Conservation (phyloP, 2,113 vertebrate species). For the Balaenoptera acutorostrata region DNA sequence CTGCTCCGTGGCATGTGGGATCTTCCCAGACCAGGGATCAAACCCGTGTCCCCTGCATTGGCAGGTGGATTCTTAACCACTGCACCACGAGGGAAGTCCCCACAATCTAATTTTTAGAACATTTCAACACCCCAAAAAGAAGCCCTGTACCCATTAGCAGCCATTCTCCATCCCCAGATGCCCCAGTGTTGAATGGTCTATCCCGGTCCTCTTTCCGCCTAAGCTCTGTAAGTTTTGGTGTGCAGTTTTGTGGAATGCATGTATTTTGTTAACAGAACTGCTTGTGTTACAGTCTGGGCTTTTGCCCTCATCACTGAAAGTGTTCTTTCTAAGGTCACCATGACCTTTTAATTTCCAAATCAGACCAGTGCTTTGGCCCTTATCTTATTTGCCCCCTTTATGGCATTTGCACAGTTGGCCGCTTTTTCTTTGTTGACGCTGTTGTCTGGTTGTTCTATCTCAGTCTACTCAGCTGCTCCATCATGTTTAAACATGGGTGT, state of each 20-base stretch:
- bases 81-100: too few species aligned
- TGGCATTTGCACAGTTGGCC: background rate
- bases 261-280: background rate
- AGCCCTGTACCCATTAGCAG: background rate
- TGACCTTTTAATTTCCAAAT: background rate
- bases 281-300: background rate
- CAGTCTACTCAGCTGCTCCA: background rate
- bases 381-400: background rate
- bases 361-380: background rate
- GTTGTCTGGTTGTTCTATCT: background rate
- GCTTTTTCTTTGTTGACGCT: background rate
- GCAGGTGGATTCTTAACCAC: too few species aligned
- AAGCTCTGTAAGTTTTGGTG: background rate
- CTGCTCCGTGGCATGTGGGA: too few species aligned
- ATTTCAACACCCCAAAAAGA: background rate
- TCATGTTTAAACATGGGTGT: background rate
- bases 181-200: background rate
- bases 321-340: background rate
- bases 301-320: background rate
- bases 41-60: too few species aligned
- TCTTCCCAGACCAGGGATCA: too few species aligned
- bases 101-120: background rate
- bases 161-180: background rate
- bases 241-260: background rate
- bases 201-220: background rate